Percentiles rank a stretch among this genome's conserved stretches.
These are phyloP conservation scores for Papilio polyxenes DNA, from an alignment of 1,140 invertebrate genomes.

Conservation along the genomic window DNA sequence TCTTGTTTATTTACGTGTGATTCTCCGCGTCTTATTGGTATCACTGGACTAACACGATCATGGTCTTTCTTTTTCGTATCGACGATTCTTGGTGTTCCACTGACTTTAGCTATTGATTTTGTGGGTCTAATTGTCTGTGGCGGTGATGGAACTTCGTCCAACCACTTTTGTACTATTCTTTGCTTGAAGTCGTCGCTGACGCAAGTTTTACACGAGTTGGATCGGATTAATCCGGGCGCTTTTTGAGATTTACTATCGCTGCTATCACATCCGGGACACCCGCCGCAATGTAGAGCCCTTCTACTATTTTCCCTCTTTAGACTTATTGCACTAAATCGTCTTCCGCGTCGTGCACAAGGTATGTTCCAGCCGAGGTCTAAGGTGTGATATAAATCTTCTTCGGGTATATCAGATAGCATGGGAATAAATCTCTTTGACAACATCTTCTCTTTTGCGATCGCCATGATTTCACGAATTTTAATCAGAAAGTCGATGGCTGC, in stretches of 20 bases:
- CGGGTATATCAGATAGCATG: slow-evolving; percentile 89
- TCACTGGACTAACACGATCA: slow-evolving; percentile 43
- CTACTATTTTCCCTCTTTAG: slow-evolving; percentile 82
- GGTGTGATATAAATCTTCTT: slow-evolving; percentile 84
- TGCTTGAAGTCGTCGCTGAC: slow-evolving; percentile 81
- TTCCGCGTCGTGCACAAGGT: slow-evolving; percentile 69
- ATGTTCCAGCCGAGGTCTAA: slow-evolving; percentile 77
- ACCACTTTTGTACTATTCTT: slow-evolving; percentile 83
- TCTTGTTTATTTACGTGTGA: slow-evolving; percentile 48
- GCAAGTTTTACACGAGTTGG: slow-evolving; percentile 79
- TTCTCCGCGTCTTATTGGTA: slow-evolving; percentile 41
- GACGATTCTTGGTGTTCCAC: slow-evolving; percentile 70
- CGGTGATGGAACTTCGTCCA: slow-evolving; percentile 85
- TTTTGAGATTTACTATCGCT: slow-evolving; percentile 62
- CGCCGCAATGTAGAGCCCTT: slow-evolving; percentile 79
- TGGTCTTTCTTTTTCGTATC: slow-evolving; percentile 64
- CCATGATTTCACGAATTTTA: slow-evolving; percentile 93
- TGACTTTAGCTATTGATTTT: slow-evolving; percentile 75
- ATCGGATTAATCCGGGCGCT: slow-evolving; percentile 58
- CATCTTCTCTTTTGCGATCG: slow-evolving; percentile 93
- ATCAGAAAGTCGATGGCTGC: slow-evolving; percentile 92
- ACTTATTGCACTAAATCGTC: slow-evolving; percentile 76
- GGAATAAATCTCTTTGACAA: slow-evolving; percentile 90
- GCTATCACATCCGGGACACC: slow-evolving; percentile 84
- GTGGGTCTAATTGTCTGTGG: slow-evolving; percentile 51